These are phyloP conservation scores for Heliconius melpomene DNA, from an alignment of 1,140 invertebrate genomes.

Conservation along the genomic window DNA sequence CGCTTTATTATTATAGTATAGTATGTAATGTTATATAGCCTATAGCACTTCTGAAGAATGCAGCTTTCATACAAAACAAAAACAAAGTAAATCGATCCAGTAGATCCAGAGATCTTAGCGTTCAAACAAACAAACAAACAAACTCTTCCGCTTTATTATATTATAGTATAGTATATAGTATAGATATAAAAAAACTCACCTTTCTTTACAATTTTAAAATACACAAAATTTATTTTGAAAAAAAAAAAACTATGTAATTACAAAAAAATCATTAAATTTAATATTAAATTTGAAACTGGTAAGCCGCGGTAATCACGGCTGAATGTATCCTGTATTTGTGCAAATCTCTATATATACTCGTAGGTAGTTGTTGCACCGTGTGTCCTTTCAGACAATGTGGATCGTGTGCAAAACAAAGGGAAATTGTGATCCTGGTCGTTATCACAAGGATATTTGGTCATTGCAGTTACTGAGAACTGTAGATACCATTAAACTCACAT, in stretches of 20 bases:
- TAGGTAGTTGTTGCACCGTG: neutral
- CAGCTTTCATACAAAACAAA: too few relatives aligned
- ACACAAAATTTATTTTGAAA: neutral
- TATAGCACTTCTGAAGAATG: too few relatives aligned
- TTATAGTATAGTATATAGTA: too few relatives aligned
- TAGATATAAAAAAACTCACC: too few relatives aligned
- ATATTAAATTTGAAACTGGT: constrained; percentile 8
- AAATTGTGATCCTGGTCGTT: neutral
- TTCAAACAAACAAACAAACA: too few relatives aligned
- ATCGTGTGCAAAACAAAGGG: constrained; percentile 13
- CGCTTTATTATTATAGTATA: too few relatives aligned
- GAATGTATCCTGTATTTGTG: constrained; percentile 24
- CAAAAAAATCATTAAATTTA: neutral
- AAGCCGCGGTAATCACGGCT: constrained; percentile 39
- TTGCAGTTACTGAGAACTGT: neutral
- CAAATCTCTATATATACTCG: constrained; percentile 3
- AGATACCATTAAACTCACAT: too few relatives aligned
- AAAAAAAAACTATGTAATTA: neutral
- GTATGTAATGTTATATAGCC: too few relatives aligned
- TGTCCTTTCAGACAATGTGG: neutral
- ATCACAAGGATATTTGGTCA: constrained; percentile 10
- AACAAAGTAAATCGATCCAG: too few relatives aligned
- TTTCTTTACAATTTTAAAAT: neutral
- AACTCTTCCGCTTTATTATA: too few relatives aligned
- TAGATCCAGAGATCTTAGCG: too few relatives aligned